Conservation (phyloP, 2,888 invertebrate species). For the Allygus modestus region DNA sequence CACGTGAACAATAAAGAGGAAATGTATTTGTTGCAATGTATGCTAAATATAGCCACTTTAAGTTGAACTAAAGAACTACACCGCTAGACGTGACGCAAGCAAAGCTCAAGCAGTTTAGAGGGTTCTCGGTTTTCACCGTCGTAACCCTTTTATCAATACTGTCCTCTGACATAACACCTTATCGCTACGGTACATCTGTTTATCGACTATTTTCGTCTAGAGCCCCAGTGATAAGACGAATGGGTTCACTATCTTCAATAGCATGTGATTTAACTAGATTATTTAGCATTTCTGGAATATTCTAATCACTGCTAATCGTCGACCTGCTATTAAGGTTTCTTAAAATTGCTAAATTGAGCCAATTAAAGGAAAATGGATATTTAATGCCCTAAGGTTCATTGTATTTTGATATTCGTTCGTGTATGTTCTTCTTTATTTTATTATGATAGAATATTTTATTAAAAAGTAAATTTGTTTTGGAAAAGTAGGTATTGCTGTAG, state of each 20-base stretch:
- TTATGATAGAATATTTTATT: too few species aligned
- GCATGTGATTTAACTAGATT: not conserved
- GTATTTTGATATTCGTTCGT: too few species aligned
- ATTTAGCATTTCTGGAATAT: not conserved
- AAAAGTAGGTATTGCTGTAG: too few species aligned
- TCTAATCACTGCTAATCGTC: not conserved
- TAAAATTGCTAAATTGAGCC: not conserved
- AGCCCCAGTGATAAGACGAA: not conserved
- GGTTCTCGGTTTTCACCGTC: not conserved
- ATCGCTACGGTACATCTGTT: not conserved
- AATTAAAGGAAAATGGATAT: too few species aligned
- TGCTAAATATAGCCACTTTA: too few species aligned
- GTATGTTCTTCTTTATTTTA: too few species aligned
- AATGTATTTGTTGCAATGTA: too few species aligned
- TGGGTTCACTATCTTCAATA: not conserved
- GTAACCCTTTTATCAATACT: slow-evolving; percentile 28
- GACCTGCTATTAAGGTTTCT: not conserved
- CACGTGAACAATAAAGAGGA: too few species aligned
- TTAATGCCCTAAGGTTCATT: too few species aligned
- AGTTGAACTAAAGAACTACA: not conserved
- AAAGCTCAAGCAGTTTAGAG: not conserved
- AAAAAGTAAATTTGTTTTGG: too few species aligned
- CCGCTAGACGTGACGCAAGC: not conserved
- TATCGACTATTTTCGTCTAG: not conserved
- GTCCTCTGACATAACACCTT: slow-evolving; percentile 23